Evolutionary conservation across 2,888 invertebrate genomes (phyloP), one percentile per base, ranked within the genome.

Genomic region (Chydorus sphaericus): DNA sequence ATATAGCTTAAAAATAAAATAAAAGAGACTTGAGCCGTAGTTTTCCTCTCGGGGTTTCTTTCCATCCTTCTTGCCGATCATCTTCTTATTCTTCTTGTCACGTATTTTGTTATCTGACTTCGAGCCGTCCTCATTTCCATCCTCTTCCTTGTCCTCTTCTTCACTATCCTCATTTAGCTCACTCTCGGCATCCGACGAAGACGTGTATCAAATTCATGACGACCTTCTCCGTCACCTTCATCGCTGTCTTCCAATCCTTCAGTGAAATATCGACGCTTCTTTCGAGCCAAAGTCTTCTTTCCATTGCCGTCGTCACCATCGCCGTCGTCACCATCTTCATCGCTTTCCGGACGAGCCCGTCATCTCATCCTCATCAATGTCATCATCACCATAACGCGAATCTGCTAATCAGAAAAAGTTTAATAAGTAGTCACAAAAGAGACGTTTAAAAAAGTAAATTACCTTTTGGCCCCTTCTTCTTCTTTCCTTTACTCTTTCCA

Each of bases 161-260:
- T 82, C 90, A 66, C 82, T 85, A 53, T 80, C 76, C 72, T 68
- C 71, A 3, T 68, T 69, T 49, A 67, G 62, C 30, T 66, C 69
- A 53, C 66, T 50, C 5, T 50, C 50, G 4, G 30, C 31, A 60
- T 82, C 82, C 1, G 85, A 85, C 0, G 85, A 85, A 67, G 90
- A 88, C 66, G 94, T 93, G 66, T 96, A 96, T 70, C 96, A 96
- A 62, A 83, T 78, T 73, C n/a, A n/a, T 97, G 96, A 54, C 88
- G 71, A 0, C 94, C 94, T 71, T 96, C 96, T 65, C 89, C 92
- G 68, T 97, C 94, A 0, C 93, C 94, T 68, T 96, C 94, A 69
- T 96, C 96, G 61, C 93, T 93, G 66, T 97, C 96, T 68, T 96
- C 94, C 56, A 86, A 80, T 0, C 92, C 93, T 67, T 94, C 93